Percentiles rank a stretch among this genome's conserved stretches.
These are phyloP conservation scores for Nycticryphes semicollaris DNA, from an alignment of 2,113 vertebrate species.

Conservation along the genomic window DNA sequence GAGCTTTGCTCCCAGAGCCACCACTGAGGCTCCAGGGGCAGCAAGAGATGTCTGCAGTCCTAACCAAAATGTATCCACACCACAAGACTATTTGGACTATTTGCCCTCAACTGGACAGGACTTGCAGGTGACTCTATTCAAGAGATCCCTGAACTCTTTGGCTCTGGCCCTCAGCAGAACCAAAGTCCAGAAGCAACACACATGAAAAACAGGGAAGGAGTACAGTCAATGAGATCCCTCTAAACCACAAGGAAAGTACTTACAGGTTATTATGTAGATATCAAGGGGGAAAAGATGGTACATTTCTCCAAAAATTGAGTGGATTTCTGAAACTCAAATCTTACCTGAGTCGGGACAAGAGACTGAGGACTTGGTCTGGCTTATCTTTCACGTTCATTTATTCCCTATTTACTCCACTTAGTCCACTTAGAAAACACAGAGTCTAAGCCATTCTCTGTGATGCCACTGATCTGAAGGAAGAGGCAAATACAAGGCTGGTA, in stretches of 20 bases:
- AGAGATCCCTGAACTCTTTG: neutral
- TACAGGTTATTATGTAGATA: neutral
- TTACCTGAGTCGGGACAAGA: neutral
- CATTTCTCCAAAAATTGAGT: neutral
- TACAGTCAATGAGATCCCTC: neutral
- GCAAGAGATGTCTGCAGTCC: neutral
- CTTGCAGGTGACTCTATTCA: neutral
- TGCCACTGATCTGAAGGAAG: neutral
- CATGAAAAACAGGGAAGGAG: neutral
- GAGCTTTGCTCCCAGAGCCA: neutral
- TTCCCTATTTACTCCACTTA: neutral
- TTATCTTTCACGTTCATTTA: neutral
- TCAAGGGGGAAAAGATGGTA: neutral
- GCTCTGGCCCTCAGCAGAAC: neutral
- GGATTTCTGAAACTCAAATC: neutral
- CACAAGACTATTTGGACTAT: neutral
- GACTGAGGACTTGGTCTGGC: neutral
- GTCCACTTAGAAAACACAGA: neutral
- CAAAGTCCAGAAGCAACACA: neutral
- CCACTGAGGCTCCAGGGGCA: neutral
- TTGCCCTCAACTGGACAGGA: neutral
- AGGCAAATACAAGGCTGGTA: neutral
- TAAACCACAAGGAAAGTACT: neutral
- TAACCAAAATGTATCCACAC: neutral
- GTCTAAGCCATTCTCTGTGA: neutral